Percentiles rank a stretch among this genome's conserved stretches.
Evolutionary conservation across 2,113 vertebrate genomes (phyloP).

Genomic region (Gymnobelideus leadbeateri): DNA sequence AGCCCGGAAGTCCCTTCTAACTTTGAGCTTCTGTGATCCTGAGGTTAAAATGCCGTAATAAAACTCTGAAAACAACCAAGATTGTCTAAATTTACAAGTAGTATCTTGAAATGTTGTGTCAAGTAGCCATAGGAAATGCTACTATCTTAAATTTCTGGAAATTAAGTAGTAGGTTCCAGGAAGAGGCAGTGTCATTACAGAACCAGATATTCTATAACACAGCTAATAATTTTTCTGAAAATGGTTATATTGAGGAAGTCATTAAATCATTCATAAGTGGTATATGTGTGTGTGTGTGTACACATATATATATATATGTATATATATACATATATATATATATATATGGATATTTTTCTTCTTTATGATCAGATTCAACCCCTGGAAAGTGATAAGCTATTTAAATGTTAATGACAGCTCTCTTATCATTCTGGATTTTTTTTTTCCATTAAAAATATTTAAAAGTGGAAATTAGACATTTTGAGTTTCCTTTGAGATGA

Average conservation of each 20-base stretch:
- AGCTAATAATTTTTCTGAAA: background rate
- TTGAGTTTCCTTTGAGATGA: background rate
- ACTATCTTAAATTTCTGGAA: background rate
- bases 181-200: background rate
- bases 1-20: background rate
- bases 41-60: background rate
- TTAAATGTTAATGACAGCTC: background rate
- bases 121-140: slow-evolving; percentile 28
- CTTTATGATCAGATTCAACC: background rate
- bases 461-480: background rate
- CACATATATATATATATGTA: background rate
- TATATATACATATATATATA: too few species aligned
- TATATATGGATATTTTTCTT: background rate
- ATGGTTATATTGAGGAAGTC: background rate
- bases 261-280: background rate
- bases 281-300: background rate
- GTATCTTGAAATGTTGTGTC: slow-evolving; percentile 18
- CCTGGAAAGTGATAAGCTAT: background rate
- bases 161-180: background rate
- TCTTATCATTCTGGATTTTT: background rate
- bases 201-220: background rate
- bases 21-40: background rate
- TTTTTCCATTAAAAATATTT: slow-evolving; percentile 21
- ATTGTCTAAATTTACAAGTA: background rate
- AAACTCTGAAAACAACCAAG: background rate